phyloP scores from a whole-genome alignment of 1,140 invertebrate genomes.

The Patella vulgata region DNA sequence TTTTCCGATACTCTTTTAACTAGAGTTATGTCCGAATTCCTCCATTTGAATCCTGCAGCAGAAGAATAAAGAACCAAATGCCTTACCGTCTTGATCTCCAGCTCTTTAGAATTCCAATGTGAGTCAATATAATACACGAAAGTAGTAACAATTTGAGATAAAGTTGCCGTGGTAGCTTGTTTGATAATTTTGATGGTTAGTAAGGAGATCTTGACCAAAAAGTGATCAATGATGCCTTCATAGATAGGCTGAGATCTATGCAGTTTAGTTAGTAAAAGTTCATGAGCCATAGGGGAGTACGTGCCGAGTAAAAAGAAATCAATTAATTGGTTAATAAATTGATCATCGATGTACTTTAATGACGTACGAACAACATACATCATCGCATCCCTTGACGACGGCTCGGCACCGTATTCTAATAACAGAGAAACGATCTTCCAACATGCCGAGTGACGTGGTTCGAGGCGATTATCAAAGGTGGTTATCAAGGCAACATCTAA shows the following conservation, averaged over 20 bases:
- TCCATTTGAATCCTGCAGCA: conserved; percentile 43
- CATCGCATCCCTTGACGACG: conserved; percentile 45
- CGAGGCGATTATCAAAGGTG: conserved; percentile 42
- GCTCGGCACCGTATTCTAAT: conserved; percentile 38
- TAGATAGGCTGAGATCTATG: conserved; percentile 49
- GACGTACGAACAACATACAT: conserved; percentile 48
- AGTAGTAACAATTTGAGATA: conserved; percentile 31
- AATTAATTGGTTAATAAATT: conserved; percentile 40
- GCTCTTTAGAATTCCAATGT: conserved; percentile 35
- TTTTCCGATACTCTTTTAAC: conserved; percentile 22
- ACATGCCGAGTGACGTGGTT: conserved; percentile 38
- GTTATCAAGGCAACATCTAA: conserved; percentile 47
- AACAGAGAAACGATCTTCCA: conserved; percentile 47
- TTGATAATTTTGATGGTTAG: conserved; percentile 47
- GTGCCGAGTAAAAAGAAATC: conserved; percentile 25
- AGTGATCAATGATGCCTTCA: conserved; percentile 27
- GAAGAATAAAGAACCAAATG: conserved; percentile 39
- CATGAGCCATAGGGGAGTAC: conserved; percentile 33
- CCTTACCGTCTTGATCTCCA: conserved; percentile 22
- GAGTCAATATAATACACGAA: conserved; percentile 48
- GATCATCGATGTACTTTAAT: conserved; percentile 37
- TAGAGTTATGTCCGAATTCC: conserved; percentile 20
- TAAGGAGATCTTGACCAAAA: conserved; percentile 30
- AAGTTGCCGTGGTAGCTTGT: conserved; percentile 13
- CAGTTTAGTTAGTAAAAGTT: conserved; percentile 37